Evolutionary conservation across 2,888 invertebrate species (phyloP).

Genomic region (Clunio marinus): DNA sequence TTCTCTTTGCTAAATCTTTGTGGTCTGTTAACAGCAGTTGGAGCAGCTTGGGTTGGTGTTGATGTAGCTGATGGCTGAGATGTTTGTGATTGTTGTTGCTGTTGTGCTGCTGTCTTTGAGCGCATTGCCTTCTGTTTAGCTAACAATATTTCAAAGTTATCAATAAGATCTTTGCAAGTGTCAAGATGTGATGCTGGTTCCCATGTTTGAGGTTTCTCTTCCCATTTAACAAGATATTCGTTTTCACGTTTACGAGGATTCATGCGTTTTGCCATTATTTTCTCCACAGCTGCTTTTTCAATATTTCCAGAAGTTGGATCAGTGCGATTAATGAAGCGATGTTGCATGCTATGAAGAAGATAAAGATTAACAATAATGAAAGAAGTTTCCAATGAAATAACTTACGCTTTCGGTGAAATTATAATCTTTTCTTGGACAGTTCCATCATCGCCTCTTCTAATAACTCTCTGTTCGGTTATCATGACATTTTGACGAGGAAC

Average conservation of each 20-base stretch:
- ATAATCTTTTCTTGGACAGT: constrained; percentile 22
- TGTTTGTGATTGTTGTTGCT: constrained; percentile 43
- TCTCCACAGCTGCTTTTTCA: constrained; percentile 73
- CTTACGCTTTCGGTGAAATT: constrained; percentile 27
- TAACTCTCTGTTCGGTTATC: constrained; percentile 28
- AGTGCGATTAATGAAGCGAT: constrained; percentile 23
- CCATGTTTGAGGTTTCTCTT: constrained; percentile 78
- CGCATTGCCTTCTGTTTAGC: constrained; percentile 71
- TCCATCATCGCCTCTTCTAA: constrained; percentile 25
- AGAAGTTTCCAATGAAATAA: neutral
- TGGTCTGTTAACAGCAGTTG: constrained; percentile 53
- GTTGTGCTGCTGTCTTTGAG: constrained; percentile 52
- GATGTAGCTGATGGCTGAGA: constrained; percentile 35
- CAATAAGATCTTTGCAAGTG: constrained; percentile 70
- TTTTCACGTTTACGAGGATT: constrained; percentile 72
- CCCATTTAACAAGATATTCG: constrained; percentile 84
- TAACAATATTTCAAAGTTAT: constrained; percentile 74
- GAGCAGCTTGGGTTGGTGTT: constrained; percentile 40
- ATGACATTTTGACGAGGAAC: constrained; percentile 1
- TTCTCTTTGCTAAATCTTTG: constrained; percentile 75
- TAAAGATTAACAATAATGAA: neutral
- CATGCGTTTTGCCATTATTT: constrained; percentile 77
- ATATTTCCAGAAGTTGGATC: constrained; percentile 42
- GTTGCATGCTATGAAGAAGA: neutral
- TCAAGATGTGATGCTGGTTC: constrained; percentile 73